Conservation (phyloP, 2,113 vertebrate genomes). For the Anolis carolinensis region DNA sequence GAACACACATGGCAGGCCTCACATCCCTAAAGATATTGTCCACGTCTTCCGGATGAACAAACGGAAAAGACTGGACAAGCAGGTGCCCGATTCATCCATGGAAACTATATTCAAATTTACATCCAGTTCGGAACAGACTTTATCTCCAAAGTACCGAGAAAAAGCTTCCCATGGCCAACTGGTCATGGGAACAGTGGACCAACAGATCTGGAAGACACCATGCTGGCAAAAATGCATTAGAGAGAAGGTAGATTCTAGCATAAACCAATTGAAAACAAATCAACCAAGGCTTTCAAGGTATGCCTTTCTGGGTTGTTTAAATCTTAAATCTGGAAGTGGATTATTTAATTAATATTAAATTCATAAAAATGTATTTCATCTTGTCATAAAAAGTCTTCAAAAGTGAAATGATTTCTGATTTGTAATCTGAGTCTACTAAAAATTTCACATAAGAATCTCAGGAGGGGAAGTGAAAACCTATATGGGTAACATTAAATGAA, state of each 20-base stretch:
- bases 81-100: no score
- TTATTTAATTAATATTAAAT: neutral
- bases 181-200: neutral
- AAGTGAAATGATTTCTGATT: neutral
- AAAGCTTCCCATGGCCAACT: no score
- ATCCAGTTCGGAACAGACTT: no score
- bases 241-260: neutral
- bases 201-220: neutral
- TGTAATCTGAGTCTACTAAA: neutral
- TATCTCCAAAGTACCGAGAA: no score
- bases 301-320: neutral
- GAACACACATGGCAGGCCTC: no score
- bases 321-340: neutral
- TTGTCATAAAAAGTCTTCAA: neutral
- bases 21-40: no score
- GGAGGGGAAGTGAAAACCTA: slow-evolving; percentile 12
- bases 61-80: no score
- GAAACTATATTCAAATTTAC: no score
- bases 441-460: neutral
- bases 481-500: slow-evolving; percentile 22
- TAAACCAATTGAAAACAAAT: neutral
- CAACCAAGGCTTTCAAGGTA: neutral
- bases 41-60: no score
- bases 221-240: neutral
- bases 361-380: neutral